These are phyloP conservation scores for Dendrocincla fuliginosa DNA, from an alignment of 2,797 vertebrate genomes.

Conservation along the genomic window DNA sequence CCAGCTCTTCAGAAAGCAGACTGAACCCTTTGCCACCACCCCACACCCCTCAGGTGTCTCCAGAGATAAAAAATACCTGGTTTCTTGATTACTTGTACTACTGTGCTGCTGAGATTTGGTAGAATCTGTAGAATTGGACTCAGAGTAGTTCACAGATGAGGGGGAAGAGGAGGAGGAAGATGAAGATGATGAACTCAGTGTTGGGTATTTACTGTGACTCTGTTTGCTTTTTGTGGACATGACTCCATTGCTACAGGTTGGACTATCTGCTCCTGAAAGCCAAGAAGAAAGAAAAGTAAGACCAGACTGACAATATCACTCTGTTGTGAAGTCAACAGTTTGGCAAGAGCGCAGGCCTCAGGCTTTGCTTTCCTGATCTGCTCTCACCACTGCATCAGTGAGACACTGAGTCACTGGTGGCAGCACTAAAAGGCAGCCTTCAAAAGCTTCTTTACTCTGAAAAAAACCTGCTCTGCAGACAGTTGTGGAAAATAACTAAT, in stretches of 20 bases:
- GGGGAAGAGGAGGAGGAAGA: conserved; percentile 95
- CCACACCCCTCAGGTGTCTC: background rate
- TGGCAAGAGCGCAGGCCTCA: background rate
- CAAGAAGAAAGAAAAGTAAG: conserved; percentile 42
- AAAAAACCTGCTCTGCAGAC: background rate
- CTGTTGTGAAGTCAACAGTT: background rate
- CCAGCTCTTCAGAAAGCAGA: background rate
- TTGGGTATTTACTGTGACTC: conserved; percentile 90
- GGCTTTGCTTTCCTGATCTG: background rate
- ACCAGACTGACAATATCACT: background rate
- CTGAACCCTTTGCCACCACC: background rate
- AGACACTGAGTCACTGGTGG: background rate
- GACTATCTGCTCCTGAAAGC: conserved; percentile 89
- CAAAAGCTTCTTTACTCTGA: background rate
- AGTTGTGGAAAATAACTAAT: background rate
- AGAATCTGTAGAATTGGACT: conserved; percentile 97
- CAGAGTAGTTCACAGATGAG: conserved; percentile 96
- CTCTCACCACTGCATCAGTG: background rate
- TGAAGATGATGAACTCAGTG: conserved; percentile 89
- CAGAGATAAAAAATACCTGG: conserved; percentile 80
- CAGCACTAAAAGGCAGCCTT: background rate
- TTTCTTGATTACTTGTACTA: conserved; percentile 96
- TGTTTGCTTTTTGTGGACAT: conserved; percentile 89
- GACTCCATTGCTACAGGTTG: conserved; percentile 95
- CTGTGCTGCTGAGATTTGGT: conserved; percentile 98